Conservation (phyloP, 2,888 invertebrate genomes). For the Bruchidius siliquastri region DNA sequence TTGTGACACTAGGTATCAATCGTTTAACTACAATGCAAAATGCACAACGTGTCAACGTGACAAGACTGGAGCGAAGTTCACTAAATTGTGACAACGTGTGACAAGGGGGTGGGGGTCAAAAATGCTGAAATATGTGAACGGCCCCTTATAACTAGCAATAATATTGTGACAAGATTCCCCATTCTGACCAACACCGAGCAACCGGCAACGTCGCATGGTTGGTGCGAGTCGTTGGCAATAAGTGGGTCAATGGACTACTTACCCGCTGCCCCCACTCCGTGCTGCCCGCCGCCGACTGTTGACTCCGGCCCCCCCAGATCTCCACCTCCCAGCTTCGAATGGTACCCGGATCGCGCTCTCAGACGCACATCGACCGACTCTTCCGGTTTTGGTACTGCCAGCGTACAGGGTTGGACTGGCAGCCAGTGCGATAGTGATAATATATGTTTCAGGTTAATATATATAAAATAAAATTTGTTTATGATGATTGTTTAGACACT, state of each 20-base stretch:
- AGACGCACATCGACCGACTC: conserved; percentile 31
- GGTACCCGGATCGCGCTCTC: neutral
- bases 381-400: conserved; percentile 31
- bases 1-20: too few species aligned
- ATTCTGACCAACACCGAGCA: neutral
- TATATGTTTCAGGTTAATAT: too few species aligned
- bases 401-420: neutral
- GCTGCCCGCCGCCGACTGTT: conserved; percentile 10
- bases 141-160: too few species aligned
- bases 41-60: too few species aligned
- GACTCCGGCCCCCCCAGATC: conserved; percentile 34
- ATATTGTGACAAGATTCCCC: too few species aligned
- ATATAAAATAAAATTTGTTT: too few species aligned
- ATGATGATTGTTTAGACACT: too few species aligned
- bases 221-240: conserved; percentile 36
- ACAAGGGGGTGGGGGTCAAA: too few species aligned
- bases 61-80: too few species aligned
- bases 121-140: too few species aligned
- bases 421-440: neutral
- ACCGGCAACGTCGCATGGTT: neutral
- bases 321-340: conserved; percentile 26
- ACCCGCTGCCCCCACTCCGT: conserved; percentile 22
- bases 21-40: too few species aligned
- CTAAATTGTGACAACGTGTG: too few species aligned
- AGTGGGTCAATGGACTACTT: conserved; percentile 44